Conservation (phyloP, 2,113 vertebrate genomes). For the Takifugu flavidus region DNA sequence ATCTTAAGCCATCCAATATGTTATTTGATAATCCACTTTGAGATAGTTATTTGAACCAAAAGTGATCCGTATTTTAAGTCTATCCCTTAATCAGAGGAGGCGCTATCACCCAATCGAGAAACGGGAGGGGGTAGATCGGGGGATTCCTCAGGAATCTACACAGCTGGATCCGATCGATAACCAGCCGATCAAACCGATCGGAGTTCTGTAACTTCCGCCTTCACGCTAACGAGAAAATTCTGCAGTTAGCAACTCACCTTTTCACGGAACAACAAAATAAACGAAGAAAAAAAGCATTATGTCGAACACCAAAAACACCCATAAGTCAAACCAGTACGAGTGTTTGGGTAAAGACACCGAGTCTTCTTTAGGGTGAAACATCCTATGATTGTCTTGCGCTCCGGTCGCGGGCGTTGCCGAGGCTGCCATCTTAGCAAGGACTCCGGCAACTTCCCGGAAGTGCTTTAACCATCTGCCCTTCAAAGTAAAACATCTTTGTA, state of each 20-base stretch:
- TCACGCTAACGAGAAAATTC: not conserved
- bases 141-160: too few relatives aligned
- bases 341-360: conserved; percentile 67
- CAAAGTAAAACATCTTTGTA: conserved; percentile 14
- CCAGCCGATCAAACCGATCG: too few relatives aligned
- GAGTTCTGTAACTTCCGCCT: not conserved
- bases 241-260: conserved; percentile 43
- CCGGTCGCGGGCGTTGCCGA: not conserved
- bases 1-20: too few relatives aligned
- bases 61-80: too few relatives aligned
- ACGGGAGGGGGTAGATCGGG: too few relatives aligned
- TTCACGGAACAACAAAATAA: conserved; percentile 70
- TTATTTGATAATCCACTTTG: too few relatives aligned
- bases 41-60: too few relatives aligned
- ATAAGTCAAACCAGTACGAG: conserved; percentile 90
- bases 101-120: too few relatives aligned
- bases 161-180: too few relatives aligned
- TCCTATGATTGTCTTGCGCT: not conserved
- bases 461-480: too few relatives aligned
- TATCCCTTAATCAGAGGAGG: too few relatives aligned
- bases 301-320: conserved; percentile 84
- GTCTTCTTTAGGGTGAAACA: not conserved
- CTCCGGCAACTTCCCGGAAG: not conserved
- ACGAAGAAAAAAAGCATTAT: conserved; percentile 78
- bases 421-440: conserved; percentile 15